phyloP scores from a whole-genome alignment of 2,888 invertebrate genomes.

The Sinotaia quadrata region DNA sequence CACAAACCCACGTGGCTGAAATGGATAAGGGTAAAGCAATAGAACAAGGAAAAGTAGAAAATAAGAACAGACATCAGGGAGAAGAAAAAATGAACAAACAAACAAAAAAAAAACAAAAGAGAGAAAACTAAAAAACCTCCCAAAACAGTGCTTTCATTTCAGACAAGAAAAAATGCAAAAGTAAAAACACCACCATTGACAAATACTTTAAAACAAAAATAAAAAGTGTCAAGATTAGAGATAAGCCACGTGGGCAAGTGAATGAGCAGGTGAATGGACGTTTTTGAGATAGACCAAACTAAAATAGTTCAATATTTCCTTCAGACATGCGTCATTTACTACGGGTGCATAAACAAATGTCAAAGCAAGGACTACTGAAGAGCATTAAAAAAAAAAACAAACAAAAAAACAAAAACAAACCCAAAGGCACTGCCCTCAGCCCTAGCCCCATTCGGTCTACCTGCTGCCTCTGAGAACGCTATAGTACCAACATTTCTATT shows the following conservation, averaged over 20 bases:
- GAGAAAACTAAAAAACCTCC: no score
- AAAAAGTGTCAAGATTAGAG: background rate
- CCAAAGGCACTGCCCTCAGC: constrained; percentile 10
- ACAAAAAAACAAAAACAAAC: no score
- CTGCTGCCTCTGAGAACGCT: constrained; percentile 18
- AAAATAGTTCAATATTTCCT: background rate
- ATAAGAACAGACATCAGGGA: background rate
- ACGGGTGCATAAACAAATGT: constrained; percentile 21
- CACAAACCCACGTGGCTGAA: no score
- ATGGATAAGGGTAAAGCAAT: no score
- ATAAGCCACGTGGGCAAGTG: constrained; percentile 15
- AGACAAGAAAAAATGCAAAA: background rate
- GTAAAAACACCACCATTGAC: background rate
- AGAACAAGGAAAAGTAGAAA: background rate
- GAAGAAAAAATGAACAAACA: background rate
- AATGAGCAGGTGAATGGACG: background rate
- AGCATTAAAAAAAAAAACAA: constrained; percentile 7
- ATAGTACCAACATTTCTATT: constrained; percentile 26
- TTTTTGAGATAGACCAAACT: background rate
- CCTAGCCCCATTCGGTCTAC: constrained; percentile 21
- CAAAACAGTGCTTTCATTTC: no score
- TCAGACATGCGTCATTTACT: constrained; percentile 19
- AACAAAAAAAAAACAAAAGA: background rate
- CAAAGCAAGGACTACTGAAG: constrained; percentile 20
- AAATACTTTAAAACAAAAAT: background rate